Base-by-base conservation (phyloP, 2,113 vertebrate species). In the Picathartes gymnocephalus region DNA sequence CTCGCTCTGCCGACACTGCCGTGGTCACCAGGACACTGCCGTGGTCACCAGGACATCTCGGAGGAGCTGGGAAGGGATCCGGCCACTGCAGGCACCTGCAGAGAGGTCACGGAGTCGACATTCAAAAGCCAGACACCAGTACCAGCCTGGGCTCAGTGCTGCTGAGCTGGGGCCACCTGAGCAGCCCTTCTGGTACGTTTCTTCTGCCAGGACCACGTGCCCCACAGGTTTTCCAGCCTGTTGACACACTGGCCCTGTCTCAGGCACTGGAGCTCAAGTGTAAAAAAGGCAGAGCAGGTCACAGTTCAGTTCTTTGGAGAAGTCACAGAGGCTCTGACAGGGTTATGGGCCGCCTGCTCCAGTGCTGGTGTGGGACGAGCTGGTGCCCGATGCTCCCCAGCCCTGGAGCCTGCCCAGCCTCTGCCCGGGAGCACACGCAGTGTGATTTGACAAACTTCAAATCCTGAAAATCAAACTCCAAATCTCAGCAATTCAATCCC, bases 341-440 rank as follows among this genome's bases (percentile, higher is more conserved):
- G 0, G 61, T 15, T 57, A 3, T 15, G 56, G 31, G 6, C 15
- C 0, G 1, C 7, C 35, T 14, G 61, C 61, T 33, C 13, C 1
- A 2, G 20, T 1, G 35, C 61, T 47, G 57, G 53, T 1, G 0
- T 10, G 71, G 15, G 39, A 42, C 0, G 11, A 20, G 37, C 6
- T 10, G 1, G 28, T n/a, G 60, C 47, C 31, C 1, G 23, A 1
- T 1, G n/a, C 22, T 33, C 19, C 4, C 39, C 2, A 0, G 0
- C 8, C 10, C 42, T 5, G 39, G 28, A 58, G 39, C 68, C 44
- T 3, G 1, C 72, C 50, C 44, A 18, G 31, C 30, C 37, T 23
- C 60, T 11, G 6, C 15, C 20, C 6, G 1, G 56, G 47, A 15
- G 21, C 73, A 13, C 13, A 4, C 7, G 0, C 10, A 1, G 4